Evolutionary conservation across 1,140 invertebrate genomes (phyloP), one percentile per base, ranked within the genome.

Genomic region (Nilaparvata lugens): DNA sequence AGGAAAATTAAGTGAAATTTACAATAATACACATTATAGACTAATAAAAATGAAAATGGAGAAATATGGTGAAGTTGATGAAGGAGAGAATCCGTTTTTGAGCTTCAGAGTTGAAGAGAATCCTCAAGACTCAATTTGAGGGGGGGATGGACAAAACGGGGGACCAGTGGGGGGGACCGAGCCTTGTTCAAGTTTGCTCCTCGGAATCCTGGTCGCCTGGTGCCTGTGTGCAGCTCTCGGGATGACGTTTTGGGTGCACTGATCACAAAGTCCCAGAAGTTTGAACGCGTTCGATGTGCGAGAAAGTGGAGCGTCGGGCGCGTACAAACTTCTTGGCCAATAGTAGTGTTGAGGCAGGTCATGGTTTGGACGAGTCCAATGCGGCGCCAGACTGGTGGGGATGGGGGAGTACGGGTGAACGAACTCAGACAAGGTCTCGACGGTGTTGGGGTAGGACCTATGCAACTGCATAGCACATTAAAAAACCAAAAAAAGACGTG

Each of bases 351-450:
- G 45, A 48, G 45, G 45, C 21, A 48, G 45, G 45, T 48, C 45
- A 48, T 48, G 45, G 45, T 48, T 19, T 48, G 45, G 45, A 48
- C 45, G 45, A 48, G 45, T 48, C 45, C n/a, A 48, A 16, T 48
- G 16, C 45, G 45, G 45, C 45, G 45, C 9, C 45, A 16, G 16
- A 16, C 16, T 48, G 45, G 21, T 48, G 45, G 21, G 31, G 45
- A 48, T 11, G 21, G 45, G 45, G 45, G 45, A 48, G 45, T 18
- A 48, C 16, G 21, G 16, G 6, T 48, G 16, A 48, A 48, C 21
- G 45, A 48, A 18, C 45, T 48, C 45, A 48, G 21, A 16, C 16
- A 48, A 19, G 45, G 16, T 48, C 45, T 35, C 31, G 31, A 11
- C 31, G 16, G 9, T 4, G 14, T 48, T 2, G 21, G 21, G 21